Percentiles rank a stretch among this genome's conserved stretches.
phyloP scores from a whole-genome alignment of 1,140 invertebrate genomes.

The Platorchestia sp. region DNA sequence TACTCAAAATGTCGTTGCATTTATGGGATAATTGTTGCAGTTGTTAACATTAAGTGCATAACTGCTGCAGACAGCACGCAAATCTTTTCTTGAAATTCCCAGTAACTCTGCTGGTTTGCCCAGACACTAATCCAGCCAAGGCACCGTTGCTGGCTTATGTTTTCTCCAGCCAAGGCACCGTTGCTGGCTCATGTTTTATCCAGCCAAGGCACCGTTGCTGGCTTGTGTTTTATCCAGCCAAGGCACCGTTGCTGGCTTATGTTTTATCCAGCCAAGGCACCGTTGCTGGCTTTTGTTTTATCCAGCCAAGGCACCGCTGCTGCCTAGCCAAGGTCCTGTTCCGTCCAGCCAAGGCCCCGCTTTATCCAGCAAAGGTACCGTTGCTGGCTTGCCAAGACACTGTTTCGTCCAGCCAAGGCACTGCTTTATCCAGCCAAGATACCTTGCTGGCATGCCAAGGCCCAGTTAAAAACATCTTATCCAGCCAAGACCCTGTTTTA shows the following conservation, averaged over 20 bases:
- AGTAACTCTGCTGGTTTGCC: background rate
- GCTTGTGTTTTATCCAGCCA: too few species aligned
- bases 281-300: too few species aligned
- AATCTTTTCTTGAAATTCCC: background rate
- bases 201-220: background rate
- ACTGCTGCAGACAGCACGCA: too few species aligned
- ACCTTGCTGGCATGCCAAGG: background rate
- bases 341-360: background rate
- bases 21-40: too few species aligned
- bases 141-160: background rate
- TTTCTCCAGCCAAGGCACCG: background rate
- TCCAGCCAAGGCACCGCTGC: background rate
- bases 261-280: too few species aligned
- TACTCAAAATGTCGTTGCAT: too few species aligned
- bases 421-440: background rate
- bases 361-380: background rate
- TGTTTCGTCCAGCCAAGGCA: background rate
- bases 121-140: background rate
- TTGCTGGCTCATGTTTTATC: background rate
- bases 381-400: background rate
- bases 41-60: too few species aligned
- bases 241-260: too few species aligned
- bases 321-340: background rate
- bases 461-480: background rate
- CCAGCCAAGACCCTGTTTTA: background rate